A percentile compares a stretch with the other conserved stretches of the same genome.
Evolutionary conservation across 2,888 invertebrate genomes (phyloP).

Genomic region (Bombyx huttoni): DNA sequence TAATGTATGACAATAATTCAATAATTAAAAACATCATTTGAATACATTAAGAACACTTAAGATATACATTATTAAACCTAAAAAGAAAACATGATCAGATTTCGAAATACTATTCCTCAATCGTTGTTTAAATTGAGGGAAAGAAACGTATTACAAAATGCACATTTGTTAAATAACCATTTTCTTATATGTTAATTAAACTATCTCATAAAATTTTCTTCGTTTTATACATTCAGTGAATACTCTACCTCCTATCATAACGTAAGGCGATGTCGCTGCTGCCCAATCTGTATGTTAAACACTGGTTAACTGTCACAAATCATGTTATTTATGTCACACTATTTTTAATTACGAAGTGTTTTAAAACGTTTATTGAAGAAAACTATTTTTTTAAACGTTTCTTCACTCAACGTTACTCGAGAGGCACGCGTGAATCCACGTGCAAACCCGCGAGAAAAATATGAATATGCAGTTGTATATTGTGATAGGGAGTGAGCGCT

Average conservation of each 20-base stretch:
- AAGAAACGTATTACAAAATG: too few relatives aligned
- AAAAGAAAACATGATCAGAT: too few relatives aligned
- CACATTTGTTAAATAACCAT: too few relatives aligned
- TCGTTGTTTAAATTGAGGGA: too few relatives aligned
- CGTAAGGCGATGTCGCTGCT: conserved; percentile 44
- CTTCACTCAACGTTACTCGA: conserved; percentile 2
- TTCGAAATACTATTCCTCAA: too few relatives aligned
- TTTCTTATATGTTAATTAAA: too few relatives aligned
- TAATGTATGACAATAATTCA: too few relatives aligned
- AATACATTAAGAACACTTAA: too few relatives aligned
- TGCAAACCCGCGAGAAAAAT: conserved; percentile 16
- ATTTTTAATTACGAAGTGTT: conserved; percentile 19
- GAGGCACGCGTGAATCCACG: conserved; percentile 15
- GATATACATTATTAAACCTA: too few relatives aligned
- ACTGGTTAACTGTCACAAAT: conserved; percentile 51
- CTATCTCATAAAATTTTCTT: too few relatives aligned
- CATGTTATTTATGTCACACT: conserved; percentile 45
- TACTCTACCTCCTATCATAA: conserved; percentile 57
- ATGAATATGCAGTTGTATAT: conserved; percentile 17
- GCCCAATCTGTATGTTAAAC: conserved; percentile 49
- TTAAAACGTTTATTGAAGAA: conserved; percentile 8
- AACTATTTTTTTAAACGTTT: conserved; percentile 5
- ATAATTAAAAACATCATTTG: too few relatives aligned
- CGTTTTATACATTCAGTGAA: conserved; percentile 1
- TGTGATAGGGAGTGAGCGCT: conserved; percentile 19